phyloP scores from a whole-genome alignment of 1,140 invertebrate genomes.

The Procambarus clarkii region DNA sequence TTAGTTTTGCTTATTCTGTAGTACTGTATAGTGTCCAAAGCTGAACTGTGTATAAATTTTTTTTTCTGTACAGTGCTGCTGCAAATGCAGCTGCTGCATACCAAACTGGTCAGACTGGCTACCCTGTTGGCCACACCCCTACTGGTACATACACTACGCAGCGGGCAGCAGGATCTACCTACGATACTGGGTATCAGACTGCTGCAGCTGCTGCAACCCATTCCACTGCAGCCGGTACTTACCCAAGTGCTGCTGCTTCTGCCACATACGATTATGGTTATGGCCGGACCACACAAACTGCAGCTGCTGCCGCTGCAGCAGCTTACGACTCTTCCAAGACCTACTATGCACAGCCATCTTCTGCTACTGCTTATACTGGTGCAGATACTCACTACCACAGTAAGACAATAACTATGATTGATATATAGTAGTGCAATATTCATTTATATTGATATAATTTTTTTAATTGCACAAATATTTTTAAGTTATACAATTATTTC shows the following conservation, averaged over 20 bases:
- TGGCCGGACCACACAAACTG: conserved; percentile 81
- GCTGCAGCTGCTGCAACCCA: conserved; percentile 71
- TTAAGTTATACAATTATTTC: neutral
- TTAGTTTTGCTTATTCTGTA: neutral
- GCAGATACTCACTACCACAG: conserved; percentile 82
- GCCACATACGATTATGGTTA: conserved; percentile 83
- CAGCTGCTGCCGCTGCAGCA: conserved; percentile 81
- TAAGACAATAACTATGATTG: conserved; percentile 68
- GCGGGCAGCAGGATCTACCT: conserved; percentile 83
- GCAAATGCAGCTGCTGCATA: conserved; percentile 81
- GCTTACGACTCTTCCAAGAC: conserved; percentile 71
- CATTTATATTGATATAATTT: neutral
- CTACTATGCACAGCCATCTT: conserved; percentile 71
- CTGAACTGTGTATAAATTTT: neutral
- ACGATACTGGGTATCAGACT: conserved; percentile 83
- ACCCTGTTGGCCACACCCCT: conserved; percentile 85
- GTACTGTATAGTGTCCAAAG: neutral
- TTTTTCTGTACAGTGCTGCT: conserved; percentile 64
- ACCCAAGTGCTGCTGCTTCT: conserved; percentile 77
- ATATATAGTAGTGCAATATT: neutral
- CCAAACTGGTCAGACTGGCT: conserved; percentile 86
- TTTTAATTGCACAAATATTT: neutral
- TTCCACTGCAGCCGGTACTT: conserved; percentile 73
- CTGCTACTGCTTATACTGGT: conserved; percentile 79
- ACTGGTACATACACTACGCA: conserved; percentile 87